Evolutionary conservation across 2,797 vertebrate species (phyloP).

Genomic region (Microhierax caerulescens): DNA sequence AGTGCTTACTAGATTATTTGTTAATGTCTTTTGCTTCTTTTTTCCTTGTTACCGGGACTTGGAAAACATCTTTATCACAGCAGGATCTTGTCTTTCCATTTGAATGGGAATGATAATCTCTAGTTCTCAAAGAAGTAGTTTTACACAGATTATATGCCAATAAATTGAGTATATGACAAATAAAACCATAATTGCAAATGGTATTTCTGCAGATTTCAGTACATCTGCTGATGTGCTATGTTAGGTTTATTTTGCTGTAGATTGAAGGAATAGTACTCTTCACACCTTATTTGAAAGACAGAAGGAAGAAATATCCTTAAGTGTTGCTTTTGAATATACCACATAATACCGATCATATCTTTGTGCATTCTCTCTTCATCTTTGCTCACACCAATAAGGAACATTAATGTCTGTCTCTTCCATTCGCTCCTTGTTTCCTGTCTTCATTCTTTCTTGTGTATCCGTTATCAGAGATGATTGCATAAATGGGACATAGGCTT

Average conservation of each 20-base stretch:
- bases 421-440: neutral
- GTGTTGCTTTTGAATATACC: neutral
- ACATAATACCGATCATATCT: neutral
- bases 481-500: neutral
- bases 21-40: neutral
- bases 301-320: neutral
- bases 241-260: neutral
- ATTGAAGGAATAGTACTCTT: neutral
- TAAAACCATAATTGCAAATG: neutral
- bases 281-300: neutral
- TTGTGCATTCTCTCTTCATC: neutral
- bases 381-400: neutral
- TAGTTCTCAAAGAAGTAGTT: neutral
- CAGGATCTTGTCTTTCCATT: neutral
- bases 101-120: neutral
- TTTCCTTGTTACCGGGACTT: neutral
- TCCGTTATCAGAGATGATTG: neutral
- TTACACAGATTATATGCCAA: neutral
- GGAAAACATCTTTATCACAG: neutral
- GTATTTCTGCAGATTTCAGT: neutral
- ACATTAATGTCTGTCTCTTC: neutral
- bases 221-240: neutral
- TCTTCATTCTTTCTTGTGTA: neutral
- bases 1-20: neutral
- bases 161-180: neutral